phyloP scores from a whole-genome alignment of 2,888 invertebrate species.

The Noctua pronuba region DNA sequence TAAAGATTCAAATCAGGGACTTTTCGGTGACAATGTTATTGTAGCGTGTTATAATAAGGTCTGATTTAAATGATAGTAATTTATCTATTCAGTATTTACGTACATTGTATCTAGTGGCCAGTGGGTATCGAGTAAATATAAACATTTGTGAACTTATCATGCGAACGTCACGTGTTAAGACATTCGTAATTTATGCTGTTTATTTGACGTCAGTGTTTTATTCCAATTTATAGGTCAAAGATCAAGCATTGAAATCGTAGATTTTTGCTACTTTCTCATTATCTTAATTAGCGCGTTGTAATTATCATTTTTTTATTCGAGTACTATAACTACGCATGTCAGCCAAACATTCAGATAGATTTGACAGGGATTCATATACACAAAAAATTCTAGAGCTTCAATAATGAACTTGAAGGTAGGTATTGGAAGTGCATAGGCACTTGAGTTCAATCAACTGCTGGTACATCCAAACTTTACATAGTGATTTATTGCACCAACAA shows the following conservation, averaged over 20 bases:
- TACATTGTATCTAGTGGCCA: constrained; percentile 48
- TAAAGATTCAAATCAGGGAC: neutral
- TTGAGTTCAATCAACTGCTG: constrained; percentile 23
- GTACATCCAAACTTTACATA: constrained; percentile 30
- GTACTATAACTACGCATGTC: neutral
- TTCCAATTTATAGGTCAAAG: constrained; percentile 50
- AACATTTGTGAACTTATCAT: constrained; percentile 54
- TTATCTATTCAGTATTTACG: constrained; percentile 33
- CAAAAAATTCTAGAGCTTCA: constrained; percentile 2
- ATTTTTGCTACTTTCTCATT: constrained; percentile 27
- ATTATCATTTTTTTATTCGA: neutral
- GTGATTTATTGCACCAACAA: constrained; percentile 46
- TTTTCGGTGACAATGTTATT: neutral
- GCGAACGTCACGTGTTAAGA: constrained; percentile 55
- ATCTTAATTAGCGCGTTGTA: neutral
- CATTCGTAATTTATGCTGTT: constrained; percentile 27
- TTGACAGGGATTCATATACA: neutral
- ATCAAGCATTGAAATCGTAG: constrained; percentile 29
- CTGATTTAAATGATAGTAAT: constrained; percentile 11
- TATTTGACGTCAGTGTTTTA: constrained; percentile 37
- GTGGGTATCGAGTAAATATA: constrained; percentile 42
- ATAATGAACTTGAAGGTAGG: neutral
- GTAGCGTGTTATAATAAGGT: neutral
- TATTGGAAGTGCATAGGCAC: neutral
- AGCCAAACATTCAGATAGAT: neutral